phyloP scores from a whole-genome alignment of 2,888 invertebrate species.

The Kuschelorhynchus macadamiae region DNA sequence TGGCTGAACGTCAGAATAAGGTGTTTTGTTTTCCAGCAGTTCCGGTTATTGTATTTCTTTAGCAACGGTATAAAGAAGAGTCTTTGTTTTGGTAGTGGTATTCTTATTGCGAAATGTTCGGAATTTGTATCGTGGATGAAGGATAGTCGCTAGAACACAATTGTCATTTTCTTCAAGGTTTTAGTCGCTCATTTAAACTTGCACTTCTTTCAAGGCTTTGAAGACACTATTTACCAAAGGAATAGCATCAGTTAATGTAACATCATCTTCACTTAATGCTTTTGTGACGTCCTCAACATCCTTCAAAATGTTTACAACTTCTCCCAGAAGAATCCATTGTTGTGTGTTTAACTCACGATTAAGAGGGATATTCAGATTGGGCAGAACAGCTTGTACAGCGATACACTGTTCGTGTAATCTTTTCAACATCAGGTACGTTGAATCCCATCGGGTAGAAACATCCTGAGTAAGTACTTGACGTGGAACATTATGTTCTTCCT shows the following conservation, averaged over 20 bases:
- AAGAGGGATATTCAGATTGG: neutral
- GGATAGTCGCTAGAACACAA: slow-evolving; percentile 2
- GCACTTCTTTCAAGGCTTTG: neutral
- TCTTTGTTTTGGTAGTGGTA: neutral
- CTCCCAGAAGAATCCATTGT: neutral
- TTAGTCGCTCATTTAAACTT: neutral
- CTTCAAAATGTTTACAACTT: neutral
- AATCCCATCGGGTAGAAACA: slow-evolving; percentile 10
- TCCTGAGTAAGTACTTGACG: neutral
- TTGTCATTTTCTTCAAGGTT: slow-evolving; percentile 1
- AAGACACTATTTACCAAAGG: neutral
- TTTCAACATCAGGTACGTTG: slow-evolving; percentile 1
- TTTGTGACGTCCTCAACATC: neutral
- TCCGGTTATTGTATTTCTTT: neutral
- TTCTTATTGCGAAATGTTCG: no score
- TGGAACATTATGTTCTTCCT: neutral
- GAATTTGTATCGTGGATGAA: neutral
- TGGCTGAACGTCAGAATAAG: no score
- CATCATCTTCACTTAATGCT: slow-evolving; percentile 5
- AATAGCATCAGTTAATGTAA: slow-evolving; percentile 11
- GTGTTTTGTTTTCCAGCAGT: no score
- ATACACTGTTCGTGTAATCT: slow-evolving; percentile 5
- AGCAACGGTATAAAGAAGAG: slow-evolving; percentile 3
- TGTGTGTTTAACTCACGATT: neutral
- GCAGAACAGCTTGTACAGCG: slow-evolving; percentile 9